Evolutionary conservation across 2,113 vertebrate species (phyloP).

Genomic region (Chionomys nivalis): DNA sequence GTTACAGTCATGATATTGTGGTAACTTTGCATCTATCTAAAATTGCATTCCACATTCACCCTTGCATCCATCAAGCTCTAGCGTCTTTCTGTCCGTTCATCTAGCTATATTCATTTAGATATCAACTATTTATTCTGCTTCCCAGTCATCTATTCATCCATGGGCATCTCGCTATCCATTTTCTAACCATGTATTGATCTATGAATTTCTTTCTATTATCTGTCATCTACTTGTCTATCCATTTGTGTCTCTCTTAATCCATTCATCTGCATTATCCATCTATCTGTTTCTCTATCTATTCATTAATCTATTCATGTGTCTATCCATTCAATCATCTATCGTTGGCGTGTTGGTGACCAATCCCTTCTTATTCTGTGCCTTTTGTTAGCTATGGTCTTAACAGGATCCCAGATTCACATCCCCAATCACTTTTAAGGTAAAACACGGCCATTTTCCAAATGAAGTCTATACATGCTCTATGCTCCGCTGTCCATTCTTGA

Average conservation of each 20-base stretch:
- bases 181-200: slow-evolving; percentile 81
- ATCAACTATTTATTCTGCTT: slow-evolving; percentile 78
- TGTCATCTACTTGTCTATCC: slow-evolving; percentile 73
- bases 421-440: slow-evolving; percentile 66
- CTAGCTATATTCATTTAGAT: slow-evolving; percentile 72
- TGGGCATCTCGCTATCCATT: slow-evolving; percentile 71
- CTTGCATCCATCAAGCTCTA: slow-evolving; percentile 65
- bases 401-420: slow-evolving; percentile 75
- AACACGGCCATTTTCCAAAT: slow-evolving; percentile 74
- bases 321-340: slow-evolving; percentile 69
- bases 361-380: slow-evolving; percentile 68
- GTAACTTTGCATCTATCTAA: slow-evolving; percentile 53
- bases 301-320: slow-evolving; percentile 69
- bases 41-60: slow-evolving; percentile 63
- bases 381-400: slow-evolving; percentile 77
- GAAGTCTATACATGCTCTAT: slow-evolving; percentile 55
- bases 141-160: slow-evolving; percentile 69
- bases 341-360: slow-evolving; percentile 64
- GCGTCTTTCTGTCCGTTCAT: slow-evolving; percentile 61
- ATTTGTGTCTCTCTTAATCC: slow-evolving; percentile 75
- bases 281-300: slow-evolving; percentile 70
- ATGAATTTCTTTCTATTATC: slow-evolving; percentile 71
- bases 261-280: slow-evolving; percentile 74
- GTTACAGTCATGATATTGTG: slow-evolving; percentile 19
- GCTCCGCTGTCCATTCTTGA: neutral